Evolutionary conservation across 92 coral and sea anemone genomes (phyloP).

Genomic region (Phenganax marumi): DNA sequence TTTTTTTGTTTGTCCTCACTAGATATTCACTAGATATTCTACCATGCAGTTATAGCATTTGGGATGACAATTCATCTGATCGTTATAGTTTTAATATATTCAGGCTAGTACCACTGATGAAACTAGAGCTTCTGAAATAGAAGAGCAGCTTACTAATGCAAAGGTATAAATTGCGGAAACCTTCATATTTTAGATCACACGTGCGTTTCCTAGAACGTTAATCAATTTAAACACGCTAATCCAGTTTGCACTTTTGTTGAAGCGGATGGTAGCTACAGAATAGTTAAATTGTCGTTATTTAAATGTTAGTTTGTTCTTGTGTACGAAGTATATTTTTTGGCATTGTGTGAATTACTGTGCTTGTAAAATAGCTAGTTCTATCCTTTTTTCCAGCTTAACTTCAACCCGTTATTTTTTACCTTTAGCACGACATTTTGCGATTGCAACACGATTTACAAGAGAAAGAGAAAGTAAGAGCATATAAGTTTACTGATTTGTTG

Average conservation of each 20-base stretch:
- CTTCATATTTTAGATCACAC: neutral
- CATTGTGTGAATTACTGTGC: neutral
- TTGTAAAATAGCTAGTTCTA: neutral
- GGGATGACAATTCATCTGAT: no score
- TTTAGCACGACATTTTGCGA: conserved; percentile 88
- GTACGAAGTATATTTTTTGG: no score
- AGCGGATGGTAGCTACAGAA: no score
- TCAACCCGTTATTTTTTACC: neutral
- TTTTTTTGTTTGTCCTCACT: no score
- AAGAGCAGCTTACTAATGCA: conserved; percentile 72
- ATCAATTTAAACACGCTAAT: no score
- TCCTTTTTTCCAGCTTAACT: neutral
- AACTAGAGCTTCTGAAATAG: conserved; percentile 60
- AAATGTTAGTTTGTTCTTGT: no score
- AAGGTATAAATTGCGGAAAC: conserved; percentile 58
- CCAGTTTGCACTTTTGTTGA: no score
- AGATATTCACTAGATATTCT: no score
- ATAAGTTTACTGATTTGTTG: neutral
- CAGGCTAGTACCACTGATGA: conserved; percentile 73
- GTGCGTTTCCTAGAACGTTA: neutral
- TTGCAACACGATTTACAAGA: conserved; percentile 87
- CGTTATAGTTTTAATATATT: neutral
- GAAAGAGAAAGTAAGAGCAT: conserved; percentile 65
- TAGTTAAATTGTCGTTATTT: no score
- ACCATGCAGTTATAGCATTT: no score